Evolutionary conservation across 2,888 invertebrate genomes (phyloP).

Genomic region (Leucoptera coffeella): DNA sequence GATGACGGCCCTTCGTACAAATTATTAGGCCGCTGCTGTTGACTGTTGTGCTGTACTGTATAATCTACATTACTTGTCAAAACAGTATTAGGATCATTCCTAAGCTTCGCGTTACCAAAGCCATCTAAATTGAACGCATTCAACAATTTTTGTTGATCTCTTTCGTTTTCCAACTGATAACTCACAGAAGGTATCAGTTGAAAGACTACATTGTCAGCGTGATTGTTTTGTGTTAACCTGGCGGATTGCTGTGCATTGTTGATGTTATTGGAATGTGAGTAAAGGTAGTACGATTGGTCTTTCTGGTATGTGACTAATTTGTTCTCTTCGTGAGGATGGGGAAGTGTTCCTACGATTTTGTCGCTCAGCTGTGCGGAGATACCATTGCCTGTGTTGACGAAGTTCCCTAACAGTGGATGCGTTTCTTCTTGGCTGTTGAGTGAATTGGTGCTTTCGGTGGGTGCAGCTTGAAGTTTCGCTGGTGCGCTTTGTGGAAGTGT

Average conservation of each 20-base stretch:
- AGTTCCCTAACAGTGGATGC: constrained; percentile 12
- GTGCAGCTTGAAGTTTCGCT: constrained; percentile 17
- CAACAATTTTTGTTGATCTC: constrained; percentile 24
- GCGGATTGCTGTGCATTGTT: constrained; percentile 10
- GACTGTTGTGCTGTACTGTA: constrained; percentile 11
- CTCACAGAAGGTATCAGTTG: constrained; percentile 32
- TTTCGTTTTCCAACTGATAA: constrained; percentile 27
- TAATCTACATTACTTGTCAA: constrained; percentile 19
- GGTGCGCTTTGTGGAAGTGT: constrained; percentile 13
- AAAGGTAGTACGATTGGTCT: constrained; percentile 33
- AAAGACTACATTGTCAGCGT: constrained; percentile 15
- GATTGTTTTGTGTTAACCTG: constrained; percentile 10
- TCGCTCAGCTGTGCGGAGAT: constrained; percentile 36
- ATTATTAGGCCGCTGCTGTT: constrained; percentile 9
- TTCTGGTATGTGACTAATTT: constrained; percentile 34
- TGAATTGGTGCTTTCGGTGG: constrained; percentile 12
- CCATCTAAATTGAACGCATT: constrained; percentile 25
- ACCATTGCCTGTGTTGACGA: constrained; percentile 19
- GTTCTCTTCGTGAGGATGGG: constrained; percentile 28
- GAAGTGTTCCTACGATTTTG: constrained; percentile 31
- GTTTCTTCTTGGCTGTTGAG: constrained; percentile 17
- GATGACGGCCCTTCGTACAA: constrained; percentile 37
- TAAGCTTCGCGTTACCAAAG: constrained; percentile 18
- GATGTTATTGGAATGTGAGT: constrained; percentile 13
- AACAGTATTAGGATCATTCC: constrained; percentile 8